Evolutionary conservation across 2,888 invertebrate genomes (phyloP), one percentile per base, ranked within the genome.

Genomic region (Schizaphis graminum): DNA sequence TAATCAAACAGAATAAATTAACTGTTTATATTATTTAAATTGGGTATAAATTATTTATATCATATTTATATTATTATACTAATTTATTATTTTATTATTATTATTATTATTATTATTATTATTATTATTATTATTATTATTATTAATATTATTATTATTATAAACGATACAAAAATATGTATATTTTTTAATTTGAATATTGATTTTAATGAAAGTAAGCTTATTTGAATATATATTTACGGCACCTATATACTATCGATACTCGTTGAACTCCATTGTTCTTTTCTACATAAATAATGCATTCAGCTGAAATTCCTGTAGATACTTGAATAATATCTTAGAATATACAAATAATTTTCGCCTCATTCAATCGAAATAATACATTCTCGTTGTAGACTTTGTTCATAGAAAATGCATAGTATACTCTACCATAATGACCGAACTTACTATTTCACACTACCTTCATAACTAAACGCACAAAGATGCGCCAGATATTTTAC

Each of bases 261-360:
- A 77, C 21, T 77, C 35, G 3, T 41, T 77, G 35, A 35, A 77
- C 77, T 21, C 8, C 2, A 35, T 77, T 77, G 35, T 77, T 35
- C 21, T 77, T 77, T 77, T 77, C 77, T 77, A 77, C 8, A 77
- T 77, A 35, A 77, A 77, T 77, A 77, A 77, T 77, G 77, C 77
- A 77, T 77, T 77, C 35, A 77, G 21, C 35, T 35, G 35, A 77
- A 35, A 35, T 77, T 35, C 35, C 35, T 77, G 35, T 35, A 35
- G 77, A 77, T 77, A 77, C 77, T 77, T 21, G 77, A 77, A 77
- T 77, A 77, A 35, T 77, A 77, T 35, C 77, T 77, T 77, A 35
- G 21, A 77, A 77, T 77, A 77, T 3, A 35, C 21, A 77, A 77
- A 77, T 77, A 21, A 77, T 35, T 77, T 77, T 77, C 77, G 35